Evolutionary conservation across 37 sponge, comb jelly and placozoan genomes (phyloP).

Genomic region (Petrosia ficiformis): DNA sequence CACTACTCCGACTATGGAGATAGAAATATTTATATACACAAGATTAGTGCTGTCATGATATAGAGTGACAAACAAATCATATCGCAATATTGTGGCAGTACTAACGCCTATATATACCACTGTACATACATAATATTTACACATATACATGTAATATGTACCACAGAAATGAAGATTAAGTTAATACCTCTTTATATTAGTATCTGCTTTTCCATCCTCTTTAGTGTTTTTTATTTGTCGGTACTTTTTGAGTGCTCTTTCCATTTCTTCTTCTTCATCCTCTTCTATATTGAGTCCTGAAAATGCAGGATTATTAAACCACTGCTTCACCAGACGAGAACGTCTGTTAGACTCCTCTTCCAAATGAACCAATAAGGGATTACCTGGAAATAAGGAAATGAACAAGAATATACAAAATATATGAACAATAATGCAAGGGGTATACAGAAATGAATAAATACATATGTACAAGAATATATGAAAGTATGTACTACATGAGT

Average conservation of each 20-base stretch:
- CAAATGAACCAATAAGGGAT: conserved; percentile 78
- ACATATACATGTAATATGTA: too few relatives aligned
- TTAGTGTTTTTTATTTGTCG: conserved; percentile 2
- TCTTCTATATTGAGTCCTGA: conserved; percentile 43
- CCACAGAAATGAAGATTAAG: too few relatives aligned
- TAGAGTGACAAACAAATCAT: too few relatives aligned
- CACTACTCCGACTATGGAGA: too few relatives aligned
- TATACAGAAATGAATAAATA: neutral
- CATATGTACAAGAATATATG: too few relatives aligned
- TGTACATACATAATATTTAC: too few relatives aligned
- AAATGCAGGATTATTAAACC: conserved; percentile 66
- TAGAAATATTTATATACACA: too few relatives aligned
- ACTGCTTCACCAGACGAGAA: conserved; percentile 29
- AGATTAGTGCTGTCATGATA: too few relatives aligned
- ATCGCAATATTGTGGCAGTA: too few relatives aligned
- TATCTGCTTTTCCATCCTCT: conserved; percentile 12
- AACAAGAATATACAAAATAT: neutral
- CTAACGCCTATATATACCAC: too few relatives aligned
- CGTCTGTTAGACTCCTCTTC: conserved; percentile 21
- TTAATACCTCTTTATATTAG: neutral
- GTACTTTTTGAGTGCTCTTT: conserved; percentile 12
- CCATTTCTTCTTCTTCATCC: conserved; percentile 60
- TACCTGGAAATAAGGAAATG: conserved; percentile 7
- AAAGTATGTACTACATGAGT: too few relatives aligned
- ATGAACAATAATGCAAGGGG: neutral